phyloP scores from a whole-genome alignment of 2,797 vertebrate genomes.

The Phataginus tetradactyla region DNA sequence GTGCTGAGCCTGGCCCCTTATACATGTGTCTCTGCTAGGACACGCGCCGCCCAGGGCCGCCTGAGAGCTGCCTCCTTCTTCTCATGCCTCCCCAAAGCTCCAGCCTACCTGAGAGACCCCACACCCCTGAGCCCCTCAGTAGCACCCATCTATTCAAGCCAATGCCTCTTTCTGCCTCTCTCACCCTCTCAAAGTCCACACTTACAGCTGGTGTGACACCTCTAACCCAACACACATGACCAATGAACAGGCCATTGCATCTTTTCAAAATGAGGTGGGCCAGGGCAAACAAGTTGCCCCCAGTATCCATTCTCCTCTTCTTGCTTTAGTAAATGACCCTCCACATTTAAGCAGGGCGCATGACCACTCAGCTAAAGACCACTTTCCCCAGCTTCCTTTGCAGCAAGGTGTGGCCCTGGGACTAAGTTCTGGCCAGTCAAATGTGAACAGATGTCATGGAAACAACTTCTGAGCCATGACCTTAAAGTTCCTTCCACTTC shows the following conservation, averaged over 20 bases:
- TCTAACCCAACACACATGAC: neutral
- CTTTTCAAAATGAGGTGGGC: neutral
- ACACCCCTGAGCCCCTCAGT: neutral
- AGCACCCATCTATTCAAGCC: neutral
- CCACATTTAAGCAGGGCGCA: neutral
- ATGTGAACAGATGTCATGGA: neutral
- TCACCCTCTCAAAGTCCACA: neutral
- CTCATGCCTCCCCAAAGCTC: neutral
- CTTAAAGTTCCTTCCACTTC: neutral
- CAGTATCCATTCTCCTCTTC: neutral
- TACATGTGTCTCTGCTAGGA: neutral
- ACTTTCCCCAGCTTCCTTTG: neutral
- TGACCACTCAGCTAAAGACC: neutral
- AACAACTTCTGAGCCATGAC: neutral
- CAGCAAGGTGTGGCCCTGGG: neutral
- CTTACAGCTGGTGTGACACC: neutral
- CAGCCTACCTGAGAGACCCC: neutral
- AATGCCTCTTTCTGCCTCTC: neutral
- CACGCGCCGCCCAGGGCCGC: rapidly evolving
- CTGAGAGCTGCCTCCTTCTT: neutral
- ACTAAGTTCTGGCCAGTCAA: neutral
- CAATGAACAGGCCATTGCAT: no score
- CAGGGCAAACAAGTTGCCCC: neutral
- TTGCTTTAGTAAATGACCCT: neutral
- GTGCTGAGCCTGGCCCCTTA: neutral